These are phyloP conservation scores for Odontothrips loti DNA, from an alignment of 2,888 invertebrate genomes.

Conservation along the genomic window DNA sequence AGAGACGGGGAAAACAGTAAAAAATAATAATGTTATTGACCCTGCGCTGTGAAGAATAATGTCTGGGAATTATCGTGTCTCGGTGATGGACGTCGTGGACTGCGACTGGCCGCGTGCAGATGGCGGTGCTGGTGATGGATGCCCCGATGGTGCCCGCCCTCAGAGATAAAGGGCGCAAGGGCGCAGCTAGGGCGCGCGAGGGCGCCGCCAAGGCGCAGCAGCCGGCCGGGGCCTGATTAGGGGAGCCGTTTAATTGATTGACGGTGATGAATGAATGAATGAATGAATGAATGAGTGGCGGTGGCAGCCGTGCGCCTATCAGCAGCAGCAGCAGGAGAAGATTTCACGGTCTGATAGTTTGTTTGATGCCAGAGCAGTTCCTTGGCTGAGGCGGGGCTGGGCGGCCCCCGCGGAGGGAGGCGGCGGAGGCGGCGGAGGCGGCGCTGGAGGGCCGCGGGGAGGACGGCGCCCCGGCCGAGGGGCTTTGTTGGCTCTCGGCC, in stretches of 20 bases:
- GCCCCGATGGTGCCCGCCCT: not conserved
- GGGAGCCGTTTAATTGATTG: not conserved
- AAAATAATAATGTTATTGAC: too few species aligned
- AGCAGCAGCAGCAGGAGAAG: not conserved
- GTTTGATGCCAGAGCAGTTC: not conserved
- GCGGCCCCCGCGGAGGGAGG: not conserved
- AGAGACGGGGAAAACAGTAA: too few species aligned
- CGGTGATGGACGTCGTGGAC: too few species aligned
- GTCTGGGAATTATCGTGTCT: too few species aligned
- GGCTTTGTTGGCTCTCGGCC: not conserved
- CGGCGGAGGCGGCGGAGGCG: not conserved
- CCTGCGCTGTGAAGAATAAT: too few species aligned
- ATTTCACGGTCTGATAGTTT: constrained; percentile 10
- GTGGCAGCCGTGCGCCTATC: too few species aligned
- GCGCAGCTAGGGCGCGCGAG: too few species aligned
- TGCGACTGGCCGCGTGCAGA: not conserved
- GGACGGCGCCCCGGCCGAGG: too few species aligned
- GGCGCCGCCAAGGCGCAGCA: not conserved
- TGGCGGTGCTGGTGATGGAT: not conserved
- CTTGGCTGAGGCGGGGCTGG: not conserved
- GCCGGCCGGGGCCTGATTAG: not conserved
- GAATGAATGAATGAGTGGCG: too few species aligned
- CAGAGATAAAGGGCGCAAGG: not conserved
- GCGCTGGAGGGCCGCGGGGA: not conserved
- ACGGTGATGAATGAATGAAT: not conserved